Conservation (phyloP, 2,888 invertebrate species). For the Eupithecia inturbata region DNA sequence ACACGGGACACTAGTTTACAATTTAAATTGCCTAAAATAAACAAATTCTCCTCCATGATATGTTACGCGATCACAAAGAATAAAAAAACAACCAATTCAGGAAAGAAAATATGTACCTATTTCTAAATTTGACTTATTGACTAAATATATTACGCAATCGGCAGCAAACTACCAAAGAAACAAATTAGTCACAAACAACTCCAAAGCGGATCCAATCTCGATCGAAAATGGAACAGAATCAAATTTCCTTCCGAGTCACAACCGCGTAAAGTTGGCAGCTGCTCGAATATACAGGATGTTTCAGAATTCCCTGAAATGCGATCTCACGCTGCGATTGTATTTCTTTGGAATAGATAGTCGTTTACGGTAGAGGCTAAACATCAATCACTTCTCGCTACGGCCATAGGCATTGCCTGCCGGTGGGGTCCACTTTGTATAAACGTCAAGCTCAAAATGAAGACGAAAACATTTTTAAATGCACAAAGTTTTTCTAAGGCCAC, state of each 20-base stretch:
- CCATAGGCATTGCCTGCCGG: background rate
- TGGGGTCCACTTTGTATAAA: background rate
- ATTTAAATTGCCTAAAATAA: background rate
- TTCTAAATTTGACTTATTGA: background rate
- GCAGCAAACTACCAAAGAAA: background rate
- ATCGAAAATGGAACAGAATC: constrained; percentile 22
- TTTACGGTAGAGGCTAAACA: background rate
- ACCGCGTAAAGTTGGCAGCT: constrained; percentile 14
- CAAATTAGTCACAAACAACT: constrained; percentile 15
- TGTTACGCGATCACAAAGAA: background rate
- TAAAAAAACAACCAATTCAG: background rate
- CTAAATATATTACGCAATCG: background rate
- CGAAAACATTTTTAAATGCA: no score
- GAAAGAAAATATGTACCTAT: no score
- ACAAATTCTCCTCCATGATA: background rate
- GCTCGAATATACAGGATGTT: constrained; percentile 10
- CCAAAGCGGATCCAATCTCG: constrained; percentile 17
- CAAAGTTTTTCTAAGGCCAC: no score
- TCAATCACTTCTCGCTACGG: background rate
- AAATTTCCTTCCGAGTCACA: constrained; percentile 30
- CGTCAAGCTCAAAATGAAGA: no score
- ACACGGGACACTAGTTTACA: no score
- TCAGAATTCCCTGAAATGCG: background rate
- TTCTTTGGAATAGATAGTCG: background rate
- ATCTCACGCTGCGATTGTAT: background rate